A percentile compares a stretch with the other conserved stretches of the same genome.
These are phyloP conservation scores for Aspidiotus rigidus DNA, from an alignment of 2,888 invertebrate species.

Conservation along the genomic window DNA sequence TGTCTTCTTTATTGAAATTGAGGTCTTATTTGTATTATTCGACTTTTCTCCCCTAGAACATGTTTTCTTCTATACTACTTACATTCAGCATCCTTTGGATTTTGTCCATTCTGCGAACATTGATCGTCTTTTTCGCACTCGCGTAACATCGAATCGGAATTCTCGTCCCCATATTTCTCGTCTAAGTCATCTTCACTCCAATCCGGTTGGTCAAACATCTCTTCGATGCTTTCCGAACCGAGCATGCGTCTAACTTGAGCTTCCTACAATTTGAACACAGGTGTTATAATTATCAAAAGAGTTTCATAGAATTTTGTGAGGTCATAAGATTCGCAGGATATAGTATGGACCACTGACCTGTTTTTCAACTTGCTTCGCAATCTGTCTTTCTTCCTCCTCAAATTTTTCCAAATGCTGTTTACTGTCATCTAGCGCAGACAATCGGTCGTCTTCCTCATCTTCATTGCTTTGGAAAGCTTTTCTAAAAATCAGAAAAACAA, in stretches of 20 bases:
- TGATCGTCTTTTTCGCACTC: conserved; percentile 16
- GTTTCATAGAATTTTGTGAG: too few relatives aligned
- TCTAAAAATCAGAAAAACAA: conserved; percentile 21
- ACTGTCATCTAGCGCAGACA: conserved; percentile 40
- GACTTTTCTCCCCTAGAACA: too few relatives aligned
- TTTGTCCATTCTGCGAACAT: conserved; percentile 40
- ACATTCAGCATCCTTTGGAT: conserved; percentile 54
- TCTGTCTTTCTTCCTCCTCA: conserved; percentile 48
- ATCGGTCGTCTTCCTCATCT: neutral
- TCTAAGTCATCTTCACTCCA: conserved; percentile 53
- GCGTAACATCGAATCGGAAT: conserved; percentile 9
- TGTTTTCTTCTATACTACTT: neutral
- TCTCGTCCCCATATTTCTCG: conserved; percentile 49
- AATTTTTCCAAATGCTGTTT: conserved; percentile 47
- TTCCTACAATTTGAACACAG: conserved; percentile 41
- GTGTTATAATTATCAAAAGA: too few relatives aligned
- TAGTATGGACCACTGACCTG: conserved; percentile 38
- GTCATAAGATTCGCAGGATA: too few relatives aligned
- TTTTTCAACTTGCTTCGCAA: conserved; percentile 47
- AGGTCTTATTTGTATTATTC: too few relatives aligned
- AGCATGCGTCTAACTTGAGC: conserved; percentile 47
- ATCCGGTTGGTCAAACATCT: conserved; percentile 51
- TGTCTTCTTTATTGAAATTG: too few relatives aligned
- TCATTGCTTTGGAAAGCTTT: conserved; percentile 22
- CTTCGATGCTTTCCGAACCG: conserved; percentile 47